A percentile compares a stretch with the other conserved stretches of the same genome.
Evolutionary conservation across 2,888 invertebrate genomes (phyloP).

Genomic region (Hypena proboscidalis): DNA sequence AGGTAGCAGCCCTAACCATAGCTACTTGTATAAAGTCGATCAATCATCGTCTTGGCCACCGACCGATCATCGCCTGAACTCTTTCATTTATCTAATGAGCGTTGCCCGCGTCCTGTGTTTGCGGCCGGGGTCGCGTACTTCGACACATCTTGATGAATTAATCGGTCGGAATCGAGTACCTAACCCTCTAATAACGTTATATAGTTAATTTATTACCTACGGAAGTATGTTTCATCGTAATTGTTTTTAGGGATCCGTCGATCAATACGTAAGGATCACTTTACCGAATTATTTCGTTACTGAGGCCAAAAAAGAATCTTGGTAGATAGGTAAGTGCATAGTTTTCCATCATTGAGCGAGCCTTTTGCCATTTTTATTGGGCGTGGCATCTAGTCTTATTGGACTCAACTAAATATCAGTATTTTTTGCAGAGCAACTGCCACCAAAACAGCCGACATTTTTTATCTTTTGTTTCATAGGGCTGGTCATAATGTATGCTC

Average conservation of each 20-base stretch:
- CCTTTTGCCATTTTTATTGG: too few species aligned
- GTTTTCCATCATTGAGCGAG: too few species aligned
- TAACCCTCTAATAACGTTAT: slow-evolving; percentile 41
- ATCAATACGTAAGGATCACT: too few species aligned
- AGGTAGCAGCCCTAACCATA: slow-evolving; percentile 16
- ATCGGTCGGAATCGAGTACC: slow-evolving; percentile 53
- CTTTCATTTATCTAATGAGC: slow-evolving; percentile 82
- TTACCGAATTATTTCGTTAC: too few species aligned
- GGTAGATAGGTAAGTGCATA: too few species aligned
- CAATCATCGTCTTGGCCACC: slow-evolving; percentile 44
- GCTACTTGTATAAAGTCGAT: slow-evolving; percentile 42
- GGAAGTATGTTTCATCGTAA: slow-evolving; percentile 9
- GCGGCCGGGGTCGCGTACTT: slow-evolving; percentile 54
- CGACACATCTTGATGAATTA: slow-evolving; percentile 70
- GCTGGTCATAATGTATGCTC: too few species aligned
- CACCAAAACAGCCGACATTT: too few species aligned
- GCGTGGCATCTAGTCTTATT: too few species aligned
- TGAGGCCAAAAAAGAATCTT: too few species aligned
- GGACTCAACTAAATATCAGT: too few species aligned
- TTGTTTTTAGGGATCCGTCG: background rate
- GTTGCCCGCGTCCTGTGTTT: slow-evolving; percentile 53
- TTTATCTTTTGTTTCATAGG: too few species aligned
- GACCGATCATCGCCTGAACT: slow-evolving; percentile 70
- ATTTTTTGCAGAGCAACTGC: too few species aligned
- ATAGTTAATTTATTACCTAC: slow-evolving; percentile 23